Base-by-base conservation (phyloP, 2,888 invertebrate species). In the Cerastoderma edule region DNA sequence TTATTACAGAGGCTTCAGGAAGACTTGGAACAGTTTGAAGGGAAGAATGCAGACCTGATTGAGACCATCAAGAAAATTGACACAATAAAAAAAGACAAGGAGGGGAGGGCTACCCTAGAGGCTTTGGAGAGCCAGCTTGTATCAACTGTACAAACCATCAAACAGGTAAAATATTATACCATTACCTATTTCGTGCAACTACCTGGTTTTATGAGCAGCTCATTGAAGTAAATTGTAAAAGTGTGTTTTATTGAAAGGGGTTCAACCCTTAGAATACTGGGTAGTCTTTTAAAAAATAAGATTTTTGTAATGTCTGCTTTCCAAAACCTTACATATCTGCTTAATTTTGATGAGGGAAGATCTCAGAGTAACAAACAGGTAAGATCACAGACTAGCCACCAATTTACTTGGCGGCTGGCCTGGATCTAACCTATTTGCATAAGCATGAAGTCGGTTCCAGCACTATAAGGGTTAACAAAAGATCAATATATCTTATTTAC, bases 1-100 rank as follows among this genome's bases (percentile, higher is more conserved):
- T 54, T 48, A 46, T 46, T 54, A 19, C 66, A 85, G 85, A 80
- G 72, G 63, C 65, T 85, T 28, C 75, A 83, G 33, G 79, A 80
- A 33, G 74, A 70, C 22, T 39, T 87, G 10, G 70, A 82, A 48
- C 69, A 74, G 10, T 82, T 85, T 63, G 83, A 87, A 54, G 82
- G 78, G 46, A 75, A 83, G 48, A 80, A 82, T 46, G 73, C 76
- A 22, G 75, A 77, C 50, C 71, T 87, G 24, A 57, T 78, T 32
- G 72, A 78, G 32, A 79, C 76, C 48, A 63, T 87, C 35, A 83
- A 83, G 63, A 85, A 81, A 67, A 67, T 85, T 24, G 85, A 85
- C 28, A 64, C 70, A 10, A 65, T 78, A 1, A 87, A 85, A 69
- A 85, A 84, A 57, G 85, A 87, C 10, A 85, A 87, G 71, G 85